Conservation (phyloP, 2,888 invertebrate species). For the Zygaena filipendulae region DNA sequence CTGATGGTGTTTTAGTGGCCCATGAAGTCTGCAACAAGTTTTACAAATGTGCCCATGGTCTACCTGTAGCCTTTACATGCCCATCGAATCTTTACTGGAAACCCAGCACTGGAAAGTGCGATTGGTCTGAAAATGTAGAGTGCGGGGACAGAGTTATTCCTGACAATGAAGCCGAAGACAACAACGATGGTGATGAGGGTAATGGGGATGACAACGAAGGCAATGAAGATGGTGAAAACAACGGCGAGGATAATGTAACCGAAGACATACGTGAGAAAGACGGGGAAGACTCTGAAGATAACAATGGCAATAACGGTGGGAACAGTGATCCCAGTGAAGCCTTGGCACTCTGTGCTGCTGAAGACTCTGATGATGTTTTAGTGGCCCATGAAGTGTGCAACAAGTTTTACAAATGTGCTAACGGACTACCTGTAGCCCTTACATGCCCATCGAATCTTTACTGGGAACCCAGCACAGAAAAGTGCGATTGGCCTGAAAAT, state of each 20-base stretch:
- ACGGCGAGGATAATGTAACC: not conserved
- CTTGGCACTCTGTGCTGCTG: conserved; percentile 21
- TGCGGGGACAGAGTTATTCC: conserved; percentile 25
- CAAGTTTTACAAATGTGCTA: conserved; percentile 22
- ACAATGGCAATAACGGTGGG: conserved; percentile 2
- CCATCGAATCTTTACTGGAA: conserved; percentile 24
- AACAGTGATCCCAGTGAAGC: conserved; percentile 22
- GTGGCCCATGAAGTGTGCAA: conserved; percentile 26
- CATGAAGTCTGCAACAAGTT: conserved; percentile 26
- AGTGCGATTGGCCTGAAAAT: conserved; percentile 22
- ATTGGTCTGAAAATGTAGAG: conserved; percentile 27
- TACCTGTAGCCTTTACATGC: conserved; percentile 22
- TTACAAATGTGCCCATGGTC: conserved; percentile 25
- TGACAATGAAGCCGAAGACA: conserved; percentile 6
- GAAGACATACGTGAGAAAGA: too few species aligned
- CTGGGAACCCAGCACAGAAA: conserved; percentile 20
- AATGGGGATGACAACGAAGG: not conserved
- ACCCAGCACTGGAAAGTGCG: conserved; percentile 22
- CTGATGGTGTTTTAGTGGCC: conserved; percentile 17
- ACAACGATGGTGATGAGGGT: conserved; percentile 7
- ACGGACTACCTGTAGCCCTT: conserved; percentile 18
- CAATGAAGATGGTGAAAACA: not conserved
- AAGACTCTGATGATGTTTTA: conserved; percentile 15
- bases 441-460: conserved; percentile 16
- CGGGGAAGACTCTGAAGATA: conserved; percentile 1